Conservation (phyloP, 1,140 invertebrate genomes). For the Metopolophium dirhodum region DNA sequence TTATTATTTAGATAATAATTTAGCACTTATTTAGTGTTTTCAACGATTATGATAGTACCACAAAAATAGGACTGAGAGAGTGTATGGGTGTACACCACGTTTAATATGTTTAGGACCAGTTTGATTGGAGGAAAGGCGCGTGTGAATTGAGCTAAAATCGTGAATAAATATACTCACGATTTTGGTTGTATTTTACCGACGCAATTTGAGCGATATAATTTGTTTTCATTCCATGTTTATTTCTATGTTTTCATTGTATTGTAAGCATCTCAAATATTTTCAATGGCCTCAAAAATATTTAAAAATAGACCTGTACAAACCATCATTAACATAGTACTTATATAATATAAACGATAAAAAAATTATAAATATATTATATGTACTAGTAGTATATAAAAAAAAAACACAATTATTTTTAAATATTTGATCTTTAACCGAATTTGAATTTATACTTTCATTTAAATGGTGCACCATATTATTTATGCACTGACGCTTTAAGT, state of each 20-base stretch:
- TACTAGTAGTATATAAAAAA: no score
- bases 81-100: background rate
- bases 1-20: background rate
- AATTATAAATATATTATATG: background rate
- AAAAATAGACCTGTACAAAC: background rate
- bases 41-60: background rate
- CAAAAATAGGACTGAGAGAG: background rate
- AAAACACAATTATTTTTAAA: no score
- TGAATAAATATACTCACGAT: background rate
- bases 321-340: background rate
- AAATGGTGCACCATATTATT: background rate
- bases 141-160: slow-evolving; percentile 14
- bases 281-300: background rate
- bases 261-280: background rate
- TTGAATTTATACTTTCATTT: background rate
- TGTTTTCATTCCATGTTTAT: background rate
- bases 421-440: background rate
- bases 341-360: background rate
- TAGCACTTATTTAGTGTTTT: background rate
- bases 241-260: background rate
- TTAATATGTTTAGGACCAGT: background rate
- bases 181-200: background rate
- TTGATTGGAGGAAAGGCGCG: background rate
- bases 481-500: background rate
- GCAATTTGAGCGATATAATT: background rate